Percentiles rank a stretch among this genome's conserved stretches.
Evolutionary conservation across 2,888 invertebrate species (phyloP).

Genomic region (Ormia ochracea): DNA sequence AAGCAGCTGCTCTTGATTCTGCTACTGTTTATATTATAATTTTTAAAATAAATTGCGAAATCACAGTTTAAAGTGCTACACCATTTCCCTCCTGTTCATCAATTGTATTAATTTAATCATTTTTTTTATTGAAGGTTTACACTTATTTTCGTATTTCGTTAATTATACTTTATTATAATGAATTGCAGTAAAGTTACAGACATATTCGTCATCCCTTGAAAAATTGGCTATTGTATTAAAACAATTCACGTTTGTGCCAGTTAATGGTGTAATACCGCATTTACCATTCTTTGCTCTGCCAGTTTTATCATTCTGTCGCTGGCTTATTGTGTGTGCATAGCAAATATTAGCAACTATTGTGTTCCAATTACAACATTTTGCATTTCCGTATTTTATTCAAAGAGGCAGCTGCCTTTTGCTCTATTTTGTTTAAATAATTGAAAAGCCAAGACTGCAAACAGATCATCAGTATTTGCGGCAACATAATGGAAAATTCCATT

Average conservation of each 20-base stretch:
- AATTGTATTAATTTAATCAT: not conserved
- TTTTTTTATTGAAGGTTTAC: too few species aligned
- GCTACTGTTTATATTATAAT: slow-evolving; percentile 10
- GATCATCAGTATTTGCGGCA: not conserved
- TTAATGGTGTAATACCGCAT: slow-evolving; percentile 1
- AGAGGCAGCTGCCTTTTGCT: slow-evolving; percentile 35
- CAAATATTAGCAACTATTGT: slow-evolving; percentile 50
- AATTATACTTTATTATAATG: too few species aligned
- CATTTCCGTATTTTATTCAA: slow-evolving; percentile 37
- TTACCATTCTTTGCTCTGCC: not conserved
- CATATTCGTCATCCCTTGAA: not conserved
- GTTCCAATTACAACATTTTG: slow-evolving; percentile 49
- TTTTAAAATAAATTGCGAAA: slow-evolving; percentile 28
- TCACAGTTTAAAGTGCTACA: slow-evolving; percentile 8
- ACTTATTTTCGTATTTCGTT: too few species aligned
- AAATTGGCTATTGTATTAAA: not conserved
- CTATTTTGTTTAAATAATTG: not conserved
- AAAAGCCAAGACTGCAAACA: slow-evolving; percentile 5
- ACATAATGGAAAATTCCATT: not conserved
- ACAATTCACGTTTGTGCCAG: not conserved
- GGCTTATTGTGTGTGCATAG: slow-evolving; percentile 21
- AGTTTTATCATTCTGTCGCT: not conserved
- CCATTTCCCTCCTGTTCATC: too few species aligned
- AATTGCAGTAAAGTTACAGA: too few species aligned
- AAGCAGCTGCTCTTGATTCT: not conserved